Base-by-base conservation (phyloP, 1,140 invertebrate species). In the Pseudobourletiella spinata region DNA sequence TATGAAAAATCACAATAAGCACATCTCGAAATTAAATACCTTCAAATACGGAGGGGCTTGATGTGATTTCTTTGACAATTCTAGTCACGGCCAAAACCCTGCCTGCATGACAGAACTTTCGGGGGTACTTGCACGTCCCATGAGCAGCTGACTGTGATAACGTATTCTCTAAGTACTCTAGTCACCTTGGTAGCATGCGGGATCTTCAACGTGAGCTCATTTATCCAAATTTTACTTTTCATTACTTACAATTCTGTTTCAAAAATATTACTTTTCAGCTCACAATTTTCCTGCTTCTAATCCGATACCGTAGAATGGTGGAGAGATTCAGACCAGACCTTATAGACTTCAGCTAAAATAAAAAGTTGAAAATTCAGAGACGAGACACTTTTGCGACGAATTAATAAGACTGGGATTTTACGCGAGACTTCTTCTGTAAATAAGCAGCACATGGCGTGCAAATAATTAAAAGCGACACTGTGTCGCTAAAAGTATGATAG, bases 401-500 rank as follows among this genome's bases (percentile, higher is more conserved):
- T n/a, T n/a, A n/a, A n/a, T n/a, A n/a, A n/a, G n/a, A n/a, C n/a
- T n/a, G n/a, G n/a, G n/a, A n/a, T n/a, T n/a, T n/a, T n/a, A n/a
- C n/a, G n/a, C n/a, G n/a, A n/a, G n/a, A n/a, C n/a, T n/a, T n/a
- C n/a, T n/a, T n/a, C n/a, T n/a, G n/a, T n/a, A n/a, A n/a, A n/a
- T n/a, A n/a, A n/a, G n/a, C n/a, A n/a, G n/a, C n/a, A n/a, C n/a
- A n/a, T n/a, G n/a, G n/a, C n/a, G n/a, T n/a, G n/a, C n/a, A n/a
- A n/a, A n/a, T n/a, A n/a, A n/a, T n/a, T n/a, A n/a, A n/a, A n/a
- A n/a, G n/a, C n/a, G n/a, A n/a, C n/a, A n/a, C n/a, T 88, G 86
- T 28, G 86, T 85, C 16, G 87, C 84, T 75, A 88, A 83, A 48
- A 86, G 83, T 44, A 88, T 83, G 50, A 89, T 83, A 30, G 86